A percentile compares a stretch with the other conserved stretches of the same genome.
These are phyloP conservation scores for Muscidifurax raptorellus DNA, from an alignment of 1,140 invertebrate genomes.

Conservation along the genomic window DNA sequence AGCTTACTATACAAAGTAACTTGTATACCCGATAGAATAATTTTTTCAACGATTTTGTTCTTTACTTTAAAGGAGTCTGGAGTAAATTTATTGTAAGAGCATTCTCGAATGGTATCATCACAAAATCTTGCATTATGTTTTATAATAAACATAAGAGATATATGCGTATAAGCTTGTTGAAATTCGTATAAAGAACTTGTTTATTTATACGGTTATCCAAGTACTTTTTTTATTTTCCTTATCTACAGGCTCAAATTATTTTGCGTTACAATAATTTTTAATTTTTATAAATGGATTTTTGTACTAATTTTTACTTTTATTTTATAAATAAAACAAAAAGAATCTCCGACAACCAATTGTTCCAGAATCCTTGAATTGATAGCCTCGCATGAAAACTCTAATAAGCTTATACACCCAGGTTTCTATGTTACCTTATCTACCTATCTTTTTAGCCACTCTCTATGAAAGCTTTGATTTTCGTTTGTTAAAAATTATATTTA, in stretches of 20 bases:
- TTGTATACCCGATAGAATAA: constrained; percentile 10
- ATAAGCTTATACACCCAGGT: constrained; percentile 11
- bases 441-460: neutral
- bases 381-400: neutral
- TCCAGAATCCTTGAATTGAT: constrained; percentile 20
- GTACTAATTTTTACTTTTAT: too few relatives aligned
- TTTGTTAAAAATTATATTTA: neutral
- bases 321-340: neutral
- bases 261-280: too few relatives aligned
- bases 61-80: constrained; percentile 7
- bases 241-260: too few relatives aligned
- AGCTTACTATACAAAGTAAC: constrained; percentile 55
- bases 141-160: constrained; percentile 7
- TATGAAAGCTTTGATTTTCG: constrained; percentile 9
- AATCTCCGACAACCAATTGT: constrained; percentile 37
- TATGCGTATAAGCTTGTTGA: neutral
- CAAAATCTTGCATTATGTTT: constrained; percentile 21
- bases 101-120: neutral
- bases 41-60: constrained; percentile 10
- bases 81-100: constrained; percentile 37
- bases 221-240: neutral
- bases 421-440: neutral
- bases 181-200: constrained; percentile 30
- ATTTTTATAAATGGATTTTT: too few relatives aligned
- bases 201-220: neutral